Base-by-base conservation (phyloP, 2,888 invertebrate species). In the Ennomos erosarius region DNA sequence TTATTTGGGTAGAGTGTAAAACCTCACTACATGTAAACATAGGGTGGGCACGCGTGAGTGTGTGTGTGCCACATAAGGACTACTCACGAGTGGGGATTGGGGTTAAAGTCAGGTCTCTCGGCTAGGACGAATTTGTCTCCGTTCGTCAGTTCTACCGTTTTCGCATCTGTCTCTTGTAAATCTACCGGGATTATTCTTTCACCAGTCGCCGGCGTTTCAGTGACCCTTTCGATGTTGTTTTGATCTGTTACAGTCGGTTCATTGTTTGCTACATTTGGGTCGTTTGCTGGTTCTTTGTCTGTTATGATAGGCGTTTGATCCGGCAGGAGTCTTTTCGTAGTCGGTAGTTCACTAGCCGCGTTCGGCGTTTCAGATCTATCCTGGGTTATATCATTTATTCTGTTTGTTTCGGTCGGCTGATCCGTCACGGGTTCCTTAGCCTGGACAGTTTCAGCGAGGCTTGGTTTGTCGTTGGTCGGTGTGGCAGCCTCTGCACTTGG, bases 1-100 rank as follows among this genome's bases (percentile, higher is more conserved):
- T 40, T 46, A 8, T 12, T 34, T 40, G 57, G 38, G 55, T 59
- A 54, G 36, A 48, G 66, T 68, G 77, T 79, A 73, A 73, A 68
- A 75, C 74, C 71, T 72, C 70, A 69, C 74, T 68, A 62, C 53
- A 68, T 52, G 36, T 64, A 65, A 59, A 63, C 38, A 56, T 43
- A 38, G 64, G 65, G 62, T 63, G 76, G 72, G 62, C 79, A 83
- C 83, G 82, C 83, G 82, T 79, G 81, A 74, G 75, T 73, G 75
- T 76, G 78, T 76, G 83, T 76, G 81, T 74, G 72, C 73, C 70
- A 71, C 64, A 58, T 51, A 75, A 77, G 76, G 75, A 71, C 76
- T 92, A 93, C 93, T 93, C 92, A 93, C 93, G 92, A 90, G 82
- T 91, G 91, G 65, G 89, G 90, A 65, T 92, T 88, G 73, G 88